Evolutionary conservation across 2,888 invertebrate species (phyloP), one percentile per base, ranked within the genome.

Genomic region (Antitype chi): DNA sequence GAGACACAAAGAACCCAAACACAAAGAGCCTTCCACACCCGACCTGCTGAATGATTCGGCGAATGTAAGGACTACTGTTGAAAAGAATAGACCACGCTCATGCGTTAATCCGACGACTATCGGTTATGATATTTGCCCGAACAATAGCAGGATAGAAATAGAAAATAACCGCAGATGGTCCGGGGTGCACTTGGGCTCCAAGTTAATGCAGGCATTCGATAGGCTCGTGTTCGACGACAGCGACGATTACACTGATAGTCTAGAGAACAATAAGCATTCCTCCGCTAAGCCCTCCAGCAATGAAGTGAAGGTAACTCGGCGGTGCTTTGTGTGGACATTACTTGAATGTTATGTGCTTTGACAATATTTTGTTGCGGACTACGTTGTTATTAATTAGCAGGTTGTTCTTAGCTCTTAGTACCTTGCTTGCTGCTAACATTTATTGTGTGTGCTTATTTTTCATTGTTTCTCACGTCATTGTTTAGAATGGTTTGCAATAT

Each of bases 191-290:
- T 94, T 98, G 84, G 97, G 97, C 70, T 97, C 98, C 0, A 98
- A 98, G 89, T 95, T 98, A 87, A 98, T 98, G 93, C 97, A 98
- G 89, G 98, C 98, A 6, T 98, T 98, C 88, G 98, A 98, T 91
- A 97, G 98, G 89, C 94, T 98, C 52, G 97, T 97, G 74, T 97
- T 97, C 80, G 97, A 97, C 81, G 98, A 98, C 89, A 97, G 98
- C 81, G 98, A 97, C 87, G 98, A 98, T 92, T 98, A 98, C 91
- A 97, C 98, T 15, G 98, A 98, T 94, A 98, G 98, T 93, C 95
- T 98, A 87, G 98, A 98, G 93, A 97, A 97, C 92, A 97, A 97
- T 89, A 96, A 95, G 89, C 93, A 94, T 93, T 87, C 94, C 69
- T 82, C 82, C 87, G 92, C 93, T 90, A 96, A 95, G 91, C 88